Evolutionary conservation across 2,888 invertebrate genomes (phyloP), one percentile per base, ranked within the genome.

Genomic region (Orchestes rusci): DNA sequence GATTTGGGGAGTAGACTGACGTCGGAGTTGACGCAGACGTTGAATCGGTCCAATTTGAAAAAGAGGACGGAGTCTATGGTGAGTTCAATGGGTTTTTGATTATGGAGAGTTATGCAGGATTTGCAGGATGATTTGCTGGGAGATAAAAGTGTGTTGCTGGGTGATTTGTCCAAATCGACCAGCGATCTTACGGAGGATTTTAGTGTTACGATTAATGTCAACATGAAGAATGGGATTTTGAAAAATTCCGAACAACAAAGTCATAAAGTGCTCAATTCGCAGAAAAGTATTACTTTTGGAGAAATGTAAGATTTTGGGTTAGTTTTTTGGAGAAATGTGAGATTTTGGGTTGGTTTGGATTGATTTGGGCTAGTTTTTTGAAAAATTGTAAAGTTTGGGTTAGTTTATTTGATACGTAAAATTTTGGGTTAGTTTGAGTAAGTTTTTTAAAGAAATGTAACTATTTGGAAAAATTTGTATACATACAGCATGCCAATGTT

Each of bases 31-130:
- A 80, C 77, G 42, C 76, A 83, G 46, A 87, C 86, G 4, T 68
- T 87, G 48, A 83, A 82, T 57, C 77, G 85, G 62, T 84, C 86
- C 41, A 84, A 86, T 71, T 72, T 86, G 59, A 77, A 77, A 59
- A 80, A 80, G 70, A 77, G 79, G 69, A 82, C 80, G 66, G 82
- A 82, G 65, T 72, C 74, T 54, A 67, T 76, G 71, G 77, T 77
- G 64, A 72, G 74, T 69, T 16, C 20, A 2, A 2, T 16, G 17
- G 12, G 10, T n/a, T 17, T 15, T 15, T n/a, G n/a, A 36, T 1
- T 4, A 36, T 23, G 23, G 10, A 17, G 10, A 12, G 5, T 12
- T 10, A 31, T 5, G 5, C 7, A 8, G 17, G 5, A 2, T 36
- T 43, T 48, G 36, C 53, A 67, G 68, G 69, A 68, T 52, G 63